A percentile compares a stretch with the other conserved stretches of the same genome.
phyloP scores from a whole-genome alignment of 2,113 vertebrate genomes.

The Pantherophis guttatus region DNA sequence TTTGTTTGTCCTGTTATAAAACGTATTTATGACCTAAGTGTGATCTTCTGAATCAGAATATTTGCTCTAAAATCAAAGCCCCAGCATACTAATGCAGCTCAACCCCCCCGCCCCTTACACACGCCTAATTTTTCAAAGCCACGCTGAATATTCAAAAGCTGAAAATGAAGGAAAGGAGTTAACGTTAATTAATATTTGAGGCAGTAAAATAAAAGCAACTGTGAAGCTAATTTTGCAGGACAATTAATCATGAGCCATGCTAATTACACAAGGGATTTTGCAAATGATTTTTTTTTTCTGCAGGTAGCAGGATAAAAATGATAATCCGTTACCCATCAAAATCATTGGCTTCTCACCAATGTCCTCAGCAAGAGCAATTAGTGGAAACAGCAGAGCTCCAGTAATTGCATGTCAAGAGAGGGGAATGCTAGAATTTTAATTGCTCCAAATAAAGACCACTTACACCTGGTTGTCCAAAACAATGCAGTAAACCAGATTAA shows the following conservation, averaged over 20 bases:
- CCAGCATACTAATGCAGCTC: conserved; percentile 78
- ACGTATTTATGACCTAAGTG: conserved; percentile 91
- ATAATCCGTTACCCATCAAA: conserved; percentile 94
- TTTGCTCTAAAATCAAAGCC: conserved; percentile 87
- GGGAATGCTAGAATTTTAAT: conserved; percentile 92
- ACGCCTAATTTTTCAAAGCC: conserved; percentile 88
- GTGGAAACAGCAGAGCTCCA: conserved; percentile 86
- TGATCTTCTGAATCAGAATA: conserved; percentile 85
- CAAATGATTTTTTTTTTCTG: conserved; percentile 93
- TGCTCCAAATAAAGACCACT: conserved; percentile 88
- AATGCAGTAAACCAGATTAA: conserved; percentile 74
- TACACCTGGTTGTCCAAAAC: conserved; percentile 85
- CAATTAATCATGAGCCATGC: conserved; percentile 99
- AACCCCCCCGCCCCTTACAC: conserved; percentile 47
- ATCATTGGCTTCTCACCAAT: conserved; percentile 95
- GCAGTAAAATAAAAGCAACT: conserved; percentile 98
- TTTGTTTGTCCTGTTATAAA: conserved; percentile 89
- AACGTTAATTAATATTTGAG: conserved; percentile 99
- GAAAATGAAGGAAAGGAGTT: conserved; percentile 87
- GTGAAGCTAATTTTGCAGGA: conserved; percentile 99
- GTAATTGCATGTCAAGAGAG: conserved; percentile 95
- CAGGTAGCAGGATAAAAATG: conserved; percentile 92
- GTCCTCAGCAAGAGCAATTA: conserved; percentile 96
- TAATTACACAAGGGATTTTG: conserved; percentile 99
- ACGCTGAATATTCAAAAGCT: conserved; percentile 96